Evolutionary conservation across 2,888 invertebrate genomes (phyloP), one percentile per base, ranked within the genome.

Genomic region (Drosophila vallismaia): DNA sequence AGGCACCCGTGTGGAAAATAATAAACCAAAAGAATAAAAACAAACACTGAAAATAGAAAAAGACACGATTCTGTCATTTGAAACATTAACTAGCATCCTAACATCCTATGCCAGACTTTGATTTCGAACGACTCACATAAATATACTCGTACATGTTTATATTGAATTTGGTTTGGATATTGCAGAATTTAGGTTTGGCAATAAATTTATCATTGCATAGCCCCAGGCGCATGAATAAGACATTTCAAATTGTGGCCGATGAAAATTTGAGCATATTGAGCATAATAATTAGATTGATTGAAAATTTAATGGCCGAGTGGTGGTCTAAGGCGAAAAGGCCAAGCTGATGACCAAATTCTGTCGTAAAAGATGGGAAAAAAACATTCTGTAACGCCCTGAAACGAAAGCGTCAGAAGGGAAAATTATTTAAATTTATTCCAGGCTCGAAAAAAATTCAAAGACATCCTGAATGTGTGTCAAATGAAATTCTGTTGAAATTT

Each of bases 341-440:
- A 29, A 5, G 28, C 5, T 3, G 44, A 31, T 42, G 48, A 14
- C 28, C 14, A 10, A 44, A 10, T n/a, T 42, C 33, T 36, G 44
- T 55, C 53, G 55, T 54, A 40, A 63, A 69, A 33, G 8, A 55
- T 45, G 36, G 26, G 4, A 19, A 9, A 26, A 55, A 38, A 29
- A 24, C 42, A 56, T 42, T 45, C 55, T 57, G 67, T 28, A 63
- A 58, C 26, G 59, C 52, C 50, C 44, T 57, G 52, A 72, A 84
- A 60, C 67, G 62, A 38, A 55, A 68, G 70, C 62, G 80, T 53
- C 59, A 70, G 64, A 71, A 68, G 71, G 64, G 69, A 51, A 75
- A 86, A 83, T 75, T 86, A 88, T 88, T 83, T 86, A 88, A 88
- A 83, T 83, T 83, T 83, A 83, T 88, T 73, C 77, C 58, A 19